These are phyloP conservation scores for Geopemphigus sp. DNA, from an alignment of 1,140 invertebrate species.

Conservation along the genomic window DNA sequence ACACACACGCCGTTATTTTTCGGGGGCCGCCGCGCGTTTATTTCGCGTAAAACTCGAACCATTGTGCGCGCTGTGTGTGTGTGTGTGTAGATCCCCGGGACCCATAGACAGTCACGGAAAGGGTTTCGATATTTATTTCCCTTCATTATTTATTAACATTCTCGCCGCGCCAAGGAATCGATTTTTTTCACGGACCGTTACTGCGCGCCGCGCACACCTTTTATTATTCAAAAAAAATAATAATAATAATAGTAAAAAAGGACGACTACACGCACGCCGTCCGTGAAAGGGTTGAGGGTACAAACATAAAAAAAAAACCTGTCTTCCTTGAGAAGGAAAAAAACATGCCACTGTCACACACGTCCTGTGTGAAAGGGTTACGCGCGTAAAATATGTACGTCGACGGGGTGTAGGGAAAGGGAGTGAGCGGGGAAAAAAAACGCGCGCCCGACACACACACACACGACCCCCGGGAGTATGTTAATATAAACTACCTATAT, in stretches of 20 bases:
- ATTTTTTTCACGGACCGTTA: constrained; percentile 49
- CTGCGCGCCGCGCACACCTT: constrained; percentile 9
- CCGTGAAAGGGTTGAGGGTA: constrained; percentile 41
- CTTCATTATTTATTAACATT: constrained; percentile 50
- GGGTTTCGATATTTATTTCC: constrained; percentile 49
- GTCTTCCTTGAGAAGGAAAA: constrained; percentile 49
- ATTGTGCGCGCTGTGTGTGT: constrained; percentile 31
- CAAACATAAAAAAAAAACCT: constrained; percentile 49
- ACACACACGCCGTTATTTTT: constrained; percentile 22
- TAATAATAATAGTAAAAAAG: constrained; percentile 40
- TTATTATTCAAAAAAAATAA: constrained; percentile 48
- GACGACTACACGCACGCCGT: no score
- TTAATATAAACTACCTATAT: constrained; percentile 47
- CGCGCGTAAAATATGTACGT: constrained; percentile 26
- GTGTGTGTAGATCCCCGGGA: constrained; percentile 31
- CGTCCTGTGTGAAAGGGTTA: constrained; percentile 47
- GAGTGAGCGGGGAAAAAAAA: no score
- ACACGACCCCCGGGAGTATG: constrained; percentile 48
- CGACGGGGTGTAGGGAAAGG: not conserved
- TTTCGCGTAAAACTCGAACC: constrained; percentile 25
- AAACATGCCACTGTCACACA: constrained; percentile 49
- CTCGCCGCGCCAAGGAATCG: constrained; percentile 46
- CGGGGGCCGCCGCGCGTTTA: constrained; percentile 4
- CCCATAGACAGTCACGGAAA: constrained; percentile 44
- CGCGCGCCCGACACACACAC: constrained; percentile 29